Base-by-base conservation (phyloP, 1,140 invertebrate species). In the Druon quercuslanigerum region DNA sequence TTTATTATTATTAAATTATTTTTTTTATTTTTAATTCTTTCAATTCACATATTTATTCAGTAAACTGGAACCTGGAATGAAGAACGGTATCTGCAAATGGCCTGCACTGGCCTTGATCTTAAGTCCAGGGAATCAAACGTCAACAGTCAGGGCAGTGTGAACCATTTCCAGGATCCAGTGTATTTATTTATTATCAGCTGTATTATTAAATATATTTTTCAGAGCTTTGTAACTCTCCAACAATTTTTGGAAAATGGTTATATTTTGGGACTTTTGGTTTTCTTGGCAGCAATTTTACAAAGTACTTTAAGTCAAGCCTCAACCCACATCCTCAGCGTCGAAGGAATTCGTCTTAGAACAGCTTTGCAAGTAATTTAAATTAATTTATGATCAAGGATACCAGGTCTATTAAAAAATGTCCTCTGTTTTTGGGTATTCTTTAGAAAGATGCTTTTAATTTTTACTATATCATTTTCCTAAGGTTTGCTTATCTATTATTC, bases 281-380 rank as follows among this genome's bases (percentile, higher is more conserved):
- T 97, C 20, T 73, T 97, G 14, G 93, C 94, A n/a, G 92, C 94
- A 11, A 85, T 97, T 51, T 90, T 95, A 19, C 96, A 97, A 91
- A 95, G 95, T 78, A 94, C 95, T 40, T 92, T 97, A 71, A 96
- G 96, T n/a, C 96, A 98, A 92, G 94, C 95, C 74, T 96, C 96
- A 16, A 96, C 96, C 76, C 96, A 96, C 89, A 91, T 97, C 54
- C 93, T 96, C 13, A 96, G 95, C 75, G 93, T 96, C 73, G 95
- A 96, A 91, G 96, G 96, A 72, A 96, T 96, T 74, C 93, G 95
- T 84, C 92, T 96, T 66, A 95, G 96, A 91, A 94, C 94, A 54
- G 95, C 96, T 72, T 91, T 97, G 79, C 96, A 97, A 92, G 94
- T 95, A 91, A 79, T 82, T 85, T 50, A 9, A 74, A 25, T 72